A percentile compares a stretch with the other conserved stretches of the same genome.
phyloP scores from a whole-genome alignment of 2,113 vertebrate genomes.

The Sorex fumeus region DNA sequence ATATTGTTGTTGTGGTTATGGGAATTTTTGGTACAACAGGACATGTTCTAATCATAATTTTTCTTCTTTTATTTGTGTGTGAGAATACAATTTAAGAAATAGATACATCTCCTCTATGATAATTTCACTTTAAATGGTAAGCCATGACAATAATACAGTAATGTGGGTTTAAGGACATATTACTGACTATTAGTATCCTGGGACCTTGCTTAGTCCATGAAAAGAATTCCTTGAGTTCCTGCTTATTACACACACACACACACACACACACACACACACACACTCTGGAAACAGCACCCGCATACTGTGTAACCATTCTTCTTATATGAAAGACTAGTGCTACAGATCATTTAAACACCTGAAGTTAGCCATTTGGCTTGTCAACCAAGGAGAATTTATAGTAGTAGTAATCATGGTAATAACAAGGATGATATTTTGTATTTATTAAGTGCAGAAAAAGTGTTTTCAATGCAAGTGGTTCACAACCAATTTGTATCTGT shows the following conservation, averaged over 20 bases:
- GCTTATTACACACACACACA: slow-evolving; percentile 47
- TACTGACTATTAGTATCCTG: slow-evolving; percentile 20
- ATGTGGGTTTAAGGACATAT: slow-evolving; percentile 31
- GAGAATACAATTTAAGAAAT: not conserved
- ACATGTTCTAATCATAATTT: slow-evolving; percentile 29
- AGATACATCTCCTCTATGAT: not conserved
- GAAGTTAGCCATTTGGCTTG: slow-evolving; percentile 67
- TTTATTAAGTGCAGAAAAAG: slow-evolving; percentile 62
- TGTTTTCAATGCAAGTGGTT: slow-evolving; percentile 13
- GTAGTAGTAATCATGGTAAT: slow-evolving; percentile 74
- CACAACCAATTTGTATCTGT: not conserved
- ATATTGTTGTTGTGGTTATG: not conserved
- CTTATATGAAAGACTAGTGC: slow-evolving; percentile 72
- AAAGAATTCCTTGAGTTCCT: slow-evolving; percentile 67
- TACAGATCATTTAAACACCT: slow-evolving; percentile 64
- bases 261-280: too few relatives aligned
- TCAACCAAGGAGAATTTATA: slow-evolving; percentile 70
- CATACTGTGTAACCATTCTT: slow-evolving; percentile 68
- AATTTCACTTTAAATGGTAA: slow-evolving; percentile 46
- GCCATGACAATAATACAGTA: slow-evolving; percentile 25
- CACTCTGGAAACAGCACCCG: slow-evolving; percentile 34
- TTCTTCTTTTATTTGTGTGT: slow-evolving; percentile 31
- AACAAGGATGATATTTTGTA: slow-evolving; percentile 74
- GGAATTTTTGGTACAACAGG: not conserved
- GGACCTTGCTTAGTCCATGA: slow-evolving; percentile 15